Conservation (phyloP, 2,888 invertebrate species). For the Scaptomyza polygonia region DNA sequence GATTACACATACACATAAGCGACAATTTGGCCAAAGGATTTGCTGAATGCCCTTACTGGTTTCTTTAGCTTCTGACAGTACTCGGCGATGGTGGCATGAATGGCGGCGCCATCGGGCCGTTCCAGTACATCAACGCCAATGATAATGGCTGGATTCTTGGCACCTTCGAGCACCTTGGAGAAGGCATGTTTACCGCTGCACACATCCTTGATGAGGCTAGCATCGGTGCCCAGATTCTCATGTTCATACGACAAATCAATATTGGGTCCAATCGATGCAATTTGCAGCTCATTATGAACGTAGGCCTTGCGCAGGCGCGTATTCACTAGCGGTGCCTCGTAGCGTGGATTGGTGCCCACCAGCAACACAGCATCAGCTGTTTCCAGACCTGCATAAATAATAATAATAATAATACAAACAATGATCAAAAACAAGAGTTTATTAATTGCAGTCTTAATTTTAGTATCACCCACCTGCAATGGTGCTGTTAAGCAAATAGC, state of each 20-base stretch:
- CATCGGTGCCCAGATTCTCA: constrained; percentile 93
- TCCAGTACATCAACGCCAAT: constrained; percentile 94
- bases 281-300: constrained; percentile 95
- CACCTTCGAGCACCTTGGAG: constrained; percentile 88
- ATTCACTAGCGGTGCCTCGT: constrained; percentile 98
- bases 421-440: not conserved
- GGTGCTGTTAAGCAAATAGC: constrained; percentile 95
- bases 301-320: constrained; percentile 97
- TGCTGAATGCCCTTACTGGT: constrained; percentile 81
- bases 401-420: not conserved
- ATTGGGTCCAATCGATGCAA: constrained; percentile 95
- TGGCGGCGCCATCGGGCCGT: constrained; percentile 90
- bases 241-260: constrained; percentile 97
- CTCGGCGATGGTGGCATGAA: constrained; percentile 90
- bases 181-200: constrained; percentile 89
- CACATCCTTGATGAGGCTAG: constrained; percentile 90
- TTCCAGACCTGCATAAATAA: constrained; percentile 88
- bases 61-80: constrained; percentile 88
- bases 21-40: constrained; percentile 42
- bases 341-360: constrained; percentile 98
- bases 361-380: constrained; percentile 96
- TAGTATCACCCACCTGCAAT: constrained; percentile 88
- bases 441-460: not conserved
- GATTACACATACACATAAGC: not conserved
- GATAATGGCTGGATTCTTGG: constrained; percentile 96